These are phyloP conservation scores for Lagopus leucura DNA, from an alignment of 2,113 vertebrate genomes.

Conservation along the genomic window DNA sequence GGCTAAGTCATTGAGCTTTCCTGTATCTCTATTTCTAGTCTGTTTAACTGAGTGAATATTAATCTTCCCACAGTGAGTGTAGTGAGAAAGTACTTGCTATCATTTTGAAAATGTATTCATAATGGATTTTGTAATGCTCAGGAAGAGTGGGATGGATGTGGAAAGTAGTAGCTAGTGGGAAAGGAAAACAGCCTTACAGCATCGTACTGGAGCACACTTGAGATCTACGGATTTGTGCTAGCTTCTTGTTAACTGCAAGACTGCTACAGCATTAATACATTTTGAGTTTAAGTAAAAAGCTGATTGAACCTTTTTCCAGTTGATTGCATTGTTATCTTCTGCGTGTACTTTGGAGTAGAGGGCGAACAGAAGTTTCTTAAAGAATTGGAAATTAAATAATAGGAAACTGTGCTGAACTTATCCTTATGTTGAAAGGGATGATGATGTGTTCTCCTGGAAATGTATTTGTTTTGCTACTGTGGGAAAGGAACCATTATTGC, in stretches of 20 bases:
- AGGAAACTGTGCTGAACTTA: not conserved
- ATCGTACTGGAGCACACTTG: rapidly evolving
- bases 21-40: not conserved
- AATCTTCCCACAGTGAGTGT: not conserved
- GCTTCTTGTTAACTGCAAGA: not conserved
- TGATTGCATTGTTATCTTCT: not conserved
- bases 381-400: not conserved
- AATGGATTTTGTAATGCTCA: not conserved
- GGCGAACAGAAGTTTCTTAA: not conserved
- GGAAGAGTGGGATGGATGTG: not conserved
- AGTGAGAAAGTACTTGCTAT: not conserved
- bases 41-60: not conserved
- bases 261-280: not conserved
- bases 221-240: not conserved
- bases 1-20: not conserved
- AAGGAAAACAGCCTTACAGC: not conserved
- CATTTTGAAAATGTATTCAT: not conserved
- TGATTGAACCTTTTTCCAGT: not conserved
- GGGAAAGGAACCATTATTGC: not conserved
- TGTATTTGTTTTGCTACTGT: not conserved
- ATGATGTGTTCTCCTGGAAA: not conserved
- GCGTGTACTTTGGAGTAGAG: not conserved
- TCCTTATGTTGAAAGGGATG: not conserved
- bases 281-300: not conserved
- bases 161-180: not conserved